A percentile compares a stretch with the other conserved stretches of the same genome.
Conservation (phyloP, 2,797 vertebrate genomes). For the Lepus townsendii region DNA sequence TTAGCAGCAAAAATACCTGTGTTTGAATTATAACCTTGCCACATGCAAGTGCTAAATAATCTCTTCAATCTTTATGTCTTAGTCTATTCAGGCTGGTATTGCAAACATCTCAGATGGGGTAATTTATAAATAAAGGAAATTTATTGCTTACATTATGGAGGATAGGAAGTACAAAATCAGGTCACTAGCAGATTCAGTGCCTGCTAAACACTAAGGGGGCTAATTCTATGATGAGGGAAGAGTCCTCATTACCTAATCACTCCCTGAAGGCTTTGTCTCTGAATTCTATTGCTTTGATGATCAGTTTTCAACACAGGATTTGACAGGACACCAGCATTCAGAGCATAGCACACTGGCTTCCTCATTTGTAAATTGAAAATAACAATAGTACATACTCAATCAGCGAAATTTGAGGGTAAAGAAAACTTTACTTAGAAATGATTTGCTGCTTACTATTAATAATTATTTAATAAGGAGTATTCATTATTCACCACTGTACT, state of each 20-base stretch:
- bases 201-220: not conserved
- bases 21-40: not conserved
- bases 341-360: not conserved
- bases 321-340: not conserved
- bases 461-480: conserved; percentile 36
- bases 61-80: not conserved
- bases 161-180: not conserved
- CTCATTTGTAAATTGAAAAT: not conserved
- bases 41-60: not conserved
- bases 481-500: conserved; percentile 15
- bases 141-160: not conserved
- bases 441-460: not conserved
- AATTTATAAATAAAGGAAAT: not conserved
- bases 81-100: not conserved
- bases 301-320: too few species aligned
- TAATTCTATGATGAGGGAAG: not conserved
- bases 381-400: not conserved
- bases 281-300: not conserved
- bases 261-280: not conserved
- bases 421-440: not conserved
- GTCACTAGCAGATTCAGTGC: not conserved
- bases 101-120: not conserved
- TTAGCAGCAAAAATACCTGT: not conserved
- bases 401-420: conserved; percentile 3
- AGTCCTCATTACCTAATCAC: not conserved